Evolutionary conservation across 2,888 invertebrate species (phyloP).

Genomic region (Acronicta psi): DNA sequence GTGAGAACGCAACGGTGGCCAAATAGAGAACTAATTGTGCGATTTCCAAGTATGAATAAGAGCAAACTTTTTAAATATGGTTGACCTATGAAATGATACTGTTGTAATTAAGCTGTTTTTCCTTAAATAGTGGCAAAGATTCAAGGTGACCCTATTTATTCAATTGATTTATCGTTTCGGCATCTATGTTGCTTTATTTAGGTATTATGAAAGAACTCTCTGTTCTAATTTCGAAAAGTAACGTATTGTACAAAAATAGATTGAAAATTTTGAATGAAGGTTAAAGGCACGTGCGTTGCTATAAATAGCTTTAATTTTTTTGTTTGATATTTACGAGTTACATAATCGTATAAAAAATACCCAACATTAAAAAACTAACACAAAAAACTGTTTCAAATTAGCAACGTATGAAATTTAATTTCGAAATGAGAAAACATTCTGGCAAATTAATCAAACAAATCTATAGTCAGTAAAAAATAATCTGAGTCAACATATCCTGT

Average conservation of each 20-base stretch:
- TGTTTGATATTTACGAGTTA: no score
- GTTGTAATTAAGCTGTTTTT: constrained; percentile 4
- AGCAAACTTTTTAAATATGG: constrained; percentile 27
- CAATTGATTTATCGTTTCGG: background rate
- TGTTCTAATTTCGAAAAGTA: no score
- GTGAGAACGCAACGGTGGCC: constrained; percentile 64
- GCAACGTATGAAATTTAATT: constrained; percentile 10
- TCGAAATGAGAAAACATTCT: background rate
- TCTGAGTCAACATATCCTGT: constrained; percentile 33
- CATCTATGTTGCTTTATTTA: background rate
- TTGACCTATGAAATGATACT: constrained; percentile 3
- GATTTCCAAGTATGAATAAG: constrained; percentile 55
- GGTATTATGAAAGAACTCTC: no score
- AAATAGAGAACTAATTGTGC: constrained; percentile 63
- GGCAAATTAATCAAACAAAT: constrained; percentile 19
- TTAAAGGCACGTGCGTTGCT: no score
- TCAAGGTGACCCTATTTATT: constrained; percentile 9
- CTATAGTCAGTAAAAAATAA: constrained; percentile 17
- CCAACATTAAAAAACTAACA: no score
- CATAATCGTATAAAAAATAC: no score
- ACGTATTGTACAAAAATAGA: no score
- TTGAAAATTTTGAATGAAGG: no score
- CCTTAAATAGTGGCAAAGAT: constrained; percentile 8
- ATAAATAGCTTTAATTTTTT: constrained; percentile 8
- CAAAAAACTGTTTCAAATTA: background rate